Conservation (phyloP, 2,888 invertebrate genomes). For the Eumerus sabulonum region DNA sequence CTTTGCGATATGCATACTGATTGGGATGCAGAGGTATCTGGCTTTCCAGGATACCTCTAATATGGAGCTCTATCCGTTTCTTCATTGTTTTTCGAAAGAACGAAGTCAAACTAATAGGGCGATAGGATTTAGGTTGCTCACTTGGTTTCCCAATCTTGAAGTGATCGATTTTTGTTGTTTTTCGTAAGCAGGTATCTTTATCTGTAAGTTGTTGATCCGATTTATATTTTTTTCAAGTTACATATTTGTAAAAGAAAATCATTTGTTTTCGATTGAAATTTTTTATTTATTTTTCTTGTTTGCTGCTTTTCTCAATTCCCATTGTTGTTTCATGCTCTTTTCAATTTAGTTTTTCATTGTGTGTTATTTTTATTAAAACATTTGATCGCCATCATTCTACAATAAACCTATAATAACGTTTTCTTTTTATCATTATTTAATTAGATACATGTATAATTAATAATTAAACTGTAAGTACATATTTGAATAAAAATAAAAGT, state of each 20-base stretch:
- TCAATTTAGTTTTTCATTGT: slow-evolving; percentile 34
- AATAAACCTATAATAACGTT: slow-evolving; percentile 66
- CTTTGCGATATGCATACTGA: too few relatives aligned
- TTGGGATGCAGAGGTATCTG: too few relatives aligned
- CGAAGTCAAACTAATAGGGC: too few relatives aligned
- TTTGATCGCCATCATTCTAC: slow-evolving; percentile 62
- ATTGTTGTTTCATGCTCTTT: slow-evolving; percentile 21
- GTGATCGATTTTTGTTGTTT: too few relatives aligned
- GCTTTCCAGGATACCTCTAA: too few relatives aligned
- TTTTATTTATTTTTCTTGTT: slow-evolving; percentile 48
- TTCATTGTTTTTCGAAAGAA: too few relatives aligned
- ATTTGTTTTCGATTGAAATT: slow-evolving; percentile 52
- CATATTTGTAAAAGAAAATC: slow-evolving; percentile 15
- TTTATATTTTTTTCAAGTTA: too few relatives aligned
- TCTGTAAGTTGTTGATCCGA: too few relatives aligned
- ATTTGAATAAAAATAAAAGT: slow-evolving; percentile 62
- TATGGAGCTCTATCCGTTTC: too few relatives aligned
- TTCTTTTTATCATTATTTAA: slow-evolving; percentile 65
- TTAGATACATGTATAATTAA: slow-evolving; percentile 56
- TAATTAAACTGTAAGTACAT: slow-evolving; percentile 64
- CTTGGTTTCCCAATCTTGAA: too few relatives aligned
- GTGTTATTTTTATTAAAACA: slow-evolving; percentile 57
- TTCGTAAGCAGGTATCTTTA: too few relatives aligned
- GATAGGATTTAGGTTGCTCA: too few relatives aligned
- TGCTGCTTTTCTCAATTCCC: slow-evolving; percentile 47